Conservation (phyloP, 2,113 vertebrate species). For the Gnathonemus longibarbis region DNA sequence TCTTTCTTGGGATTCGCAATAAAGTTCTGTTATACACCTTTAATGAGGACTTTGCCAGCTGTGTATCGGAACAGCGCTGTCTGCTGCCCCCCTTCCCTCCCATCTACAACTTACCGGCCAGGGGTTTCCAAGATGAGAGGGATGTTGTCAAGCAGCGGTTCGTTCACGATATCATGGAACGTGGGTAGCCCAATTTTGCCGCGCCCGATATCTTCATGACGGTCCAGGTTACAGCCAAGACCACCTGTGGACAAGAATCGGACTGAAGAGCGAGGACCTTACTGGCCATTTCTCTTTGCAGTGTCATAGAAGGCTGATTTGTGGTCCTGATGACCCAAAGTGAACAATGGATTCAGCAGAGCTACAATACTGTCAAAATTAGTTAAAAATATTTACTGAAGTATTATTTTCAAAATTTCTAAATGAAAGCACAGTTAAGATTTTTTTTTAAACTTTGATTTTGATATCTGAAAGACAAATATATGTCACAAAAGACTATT, state of each 20-base stretch:
- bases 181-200: constrained; percentile 64
- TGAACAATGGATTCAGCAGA: neutral
- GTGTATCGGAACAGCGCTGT: neutral
- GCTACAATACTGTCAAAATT: neutral
- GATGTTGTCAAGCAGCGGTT: constrained; percentile 59
- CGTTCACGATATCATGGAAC: constrained; percentile 63
- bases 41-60: neutral
- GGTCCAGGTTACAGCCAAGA: constrained; percentile 63
- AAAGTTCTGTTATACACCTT: neutral
- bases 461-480: neutral
- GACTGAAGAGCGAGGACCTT: neutral
- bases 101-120: constrained; percentile 47
- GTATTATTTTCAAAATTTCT: neutral
- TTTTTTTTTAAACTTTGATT: neutral
- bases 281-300: neutral
- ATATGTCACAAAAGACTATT: neutral
- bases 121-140: constrained; percentile 69
- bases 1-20: neutral
- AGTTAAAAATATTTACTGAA: neutral
- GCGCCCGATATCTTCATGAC: constrained; percentile 64
- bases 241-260: constrained; percentile 41
- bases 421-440: neutral
- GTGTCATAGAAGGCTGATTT: neutral
- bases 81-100: neutral
- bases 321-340: neutral